Percentiles rank a stretch among this genome's conserved stretches.
Conservation (phyloP, 2,113 vertebrate genomes). For the Pterocles gutturalis region DNA sequence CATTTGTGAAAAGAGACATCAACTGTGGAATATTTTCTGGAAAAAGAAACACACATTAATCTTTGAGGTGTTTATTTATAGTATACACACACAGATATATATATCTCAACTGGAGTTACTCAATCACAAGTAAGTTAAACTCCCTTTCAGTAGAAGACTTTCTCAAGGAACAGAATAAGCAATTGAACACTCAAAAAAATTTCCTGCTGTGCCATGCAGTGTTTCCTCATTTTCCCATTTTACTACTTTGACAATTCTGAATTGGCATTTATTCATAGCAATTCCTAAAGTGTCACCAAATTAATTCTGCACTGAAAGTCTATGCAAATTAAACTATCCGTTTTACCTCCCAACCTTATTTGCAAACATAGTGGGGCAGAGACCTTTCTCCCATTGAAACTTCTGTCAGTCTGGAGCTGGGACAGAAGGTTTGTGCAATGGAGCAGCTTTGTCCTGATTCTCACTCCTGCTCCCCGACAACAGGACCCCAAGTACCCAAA, state of each 20-base stretch:
- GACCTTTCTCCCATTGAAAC: neutral
- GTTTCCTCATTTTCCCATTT: constrained; percentile 27
- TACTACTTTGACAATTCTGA: neutral
- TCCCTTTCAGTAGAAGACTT: constrained; percentile 1
- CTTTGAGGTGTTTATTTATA: constrained; percentile 40
- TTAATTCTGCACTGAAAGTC: neutral
- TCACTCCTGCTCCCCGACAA: neutral
- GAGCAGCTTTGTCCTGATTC: neutral
- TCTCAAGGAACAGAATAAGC: constrained; percentile 1
- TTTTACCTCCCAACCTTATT: neutral
- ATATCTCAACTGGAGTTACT: neutral
- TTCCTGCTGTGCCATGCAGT: neutral
- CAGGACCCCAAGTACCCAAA: neutral
- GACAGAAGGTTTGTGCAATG: neutral
- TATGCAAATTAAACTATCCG: neutral
- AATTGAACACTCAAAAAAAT: neutral
- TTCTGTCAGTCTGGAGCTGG: neutral
- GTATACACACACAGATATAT: neutral
- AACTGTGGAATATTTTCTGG: constrained; percentile 36
- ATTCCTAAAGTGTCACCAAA: neutral
- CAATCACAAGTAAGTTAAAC: constrained; percentile 5
- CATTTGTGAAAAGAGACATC: constrained; percentile 32
- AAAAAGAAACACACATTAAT: constrained; percentile 32
- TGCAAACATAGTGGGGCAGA: neutral
- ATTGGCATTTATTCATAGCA: constrained; percentile 20